Evolutionary conservation across 2,113 vertebrate genomes (phyloP).

Genomic region (Petrocephalus zakoni): DNA sequence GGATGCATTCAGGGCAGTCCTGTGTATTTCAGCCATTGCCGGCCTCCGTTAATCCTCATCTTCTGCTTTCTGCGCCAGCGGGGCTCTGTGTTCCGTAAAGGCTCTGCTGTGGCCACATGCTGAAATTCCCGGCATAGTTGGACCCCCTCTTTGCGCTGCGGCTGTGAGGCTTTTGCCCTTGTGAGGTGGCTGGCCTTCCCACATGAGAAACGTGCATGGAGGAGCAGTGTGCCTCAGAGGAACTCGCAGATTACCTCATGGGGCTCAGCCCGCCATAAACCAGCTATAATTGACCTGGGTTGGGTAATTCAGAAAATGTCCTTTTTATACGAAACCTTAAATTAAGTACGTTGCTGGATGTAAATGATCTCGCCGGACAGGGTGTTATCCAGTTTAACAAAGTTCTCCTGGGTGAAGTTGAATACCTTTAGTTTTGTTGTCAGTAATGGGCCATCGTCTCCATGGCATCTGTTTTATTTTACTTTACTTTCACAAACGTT

Average conservation of each 20-base stretch:
- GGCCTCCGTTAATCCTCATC: conserved; percentile 43
- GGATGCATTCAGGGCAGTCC: conserved; percentile 40
- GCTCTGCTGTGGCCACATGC: conserved; percentile 43
- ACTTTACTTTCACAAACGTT: not conserved
- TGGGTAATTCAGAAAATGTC: conserved; percentile 40
- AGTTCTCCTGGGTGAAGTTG: not conserved
- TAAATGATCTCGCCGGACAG: conserved; percentile 22
- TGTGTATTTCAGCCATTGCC: conserved; percentile 30
- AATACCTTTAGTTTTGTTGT: not conserved
- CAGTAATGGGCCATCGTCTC: not conserved
- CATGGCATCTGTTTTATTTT: too few relatives aligned
- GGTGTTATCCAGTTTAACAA: not conserved
- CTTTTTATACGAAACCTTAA: conserved; percentile 36
- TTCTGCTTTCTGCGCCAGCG: conserved; percentile 49
- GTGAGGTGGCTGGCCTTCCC: conserved; percentile 32
- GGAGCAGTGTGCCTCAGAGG: conserved; percentile 29
- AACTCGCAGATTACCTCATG: conserved; percentile 43
- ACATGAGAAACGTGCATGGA: conserved; percentile 32
- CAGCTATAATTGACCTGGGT: conserved; percentile 43
- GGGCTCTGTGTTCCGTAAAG: not conserved
- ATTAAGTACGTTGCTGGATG: conserved; percentile 24
- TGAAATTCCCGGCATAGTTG: conserved; percentile 31
- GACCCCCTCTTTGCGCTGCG: conserved; percentile 43
- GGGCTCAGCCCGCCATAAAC: conserved; percentile 41
- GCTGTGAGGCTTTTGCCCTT: conserved; percentile 31